Conservation (phyloP, 2,113 vertebrate species). For the Amazona vittata region DNA sequence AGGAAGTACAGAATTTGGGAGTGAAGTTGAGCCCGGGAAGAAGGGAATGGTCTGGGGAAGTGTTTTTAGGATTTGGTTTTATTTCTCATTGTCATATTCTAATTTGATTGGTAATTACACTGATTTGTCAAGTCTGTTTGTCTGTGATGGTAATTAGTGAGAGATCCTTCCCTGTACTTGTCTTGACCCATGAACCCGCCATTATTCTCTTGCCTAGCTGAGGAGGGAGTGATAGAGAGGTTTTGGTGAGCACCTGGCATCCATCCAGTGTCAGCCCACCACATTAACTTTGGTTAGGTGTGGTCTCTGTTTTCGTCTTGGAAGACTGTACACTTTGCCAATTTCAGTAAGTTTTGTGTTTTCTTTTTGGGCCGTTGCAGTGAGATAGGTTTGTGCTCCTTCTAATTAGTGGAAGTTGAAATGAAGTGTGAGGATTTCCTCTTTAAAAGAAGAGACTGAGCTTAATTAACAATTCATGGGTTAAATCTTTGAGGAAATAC, state of each 20-base stretch:
- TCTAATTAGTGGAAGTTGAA: background rate
- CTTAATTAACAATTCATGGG: background rate
- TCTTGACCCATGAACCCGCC: background rate
- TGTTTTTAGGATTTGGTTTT: background rate
- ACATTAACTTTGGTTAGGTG: background rate
- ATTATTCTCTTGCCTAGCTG: background rate
- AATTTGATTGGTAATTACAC: background rate
- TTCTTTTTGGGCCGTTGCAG: fast-evolving
- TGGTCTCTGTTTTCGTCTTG: background rate
- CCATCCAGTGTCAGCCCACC: background rate
- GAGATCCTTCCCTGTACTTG: background rate
- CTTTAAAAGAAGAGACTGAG: background rate
- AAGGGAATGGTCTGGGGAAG: background rate
- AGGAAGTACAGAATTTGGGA: background rate
- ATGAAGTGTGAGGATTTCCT: background rate
- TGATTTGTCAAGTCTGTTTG: background rate
- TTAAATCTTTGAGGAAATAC: background rate
- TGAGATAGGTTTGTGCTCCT: background rate
- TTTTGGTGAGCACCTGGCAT: background rate
- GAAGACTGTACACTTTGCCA: fast-evolving
- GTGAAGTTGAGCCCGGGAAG: background rate
- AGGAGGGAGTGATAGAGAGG: background rate
- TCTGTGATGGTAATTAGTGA: background rate
- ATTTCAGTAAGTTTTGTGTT: background rate
- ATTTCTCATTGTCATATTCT: background rate